Base-by-base conservation (phyloP, 1,140 invertebrate genomes). In the Aphaenogaster floridana region DNA sequence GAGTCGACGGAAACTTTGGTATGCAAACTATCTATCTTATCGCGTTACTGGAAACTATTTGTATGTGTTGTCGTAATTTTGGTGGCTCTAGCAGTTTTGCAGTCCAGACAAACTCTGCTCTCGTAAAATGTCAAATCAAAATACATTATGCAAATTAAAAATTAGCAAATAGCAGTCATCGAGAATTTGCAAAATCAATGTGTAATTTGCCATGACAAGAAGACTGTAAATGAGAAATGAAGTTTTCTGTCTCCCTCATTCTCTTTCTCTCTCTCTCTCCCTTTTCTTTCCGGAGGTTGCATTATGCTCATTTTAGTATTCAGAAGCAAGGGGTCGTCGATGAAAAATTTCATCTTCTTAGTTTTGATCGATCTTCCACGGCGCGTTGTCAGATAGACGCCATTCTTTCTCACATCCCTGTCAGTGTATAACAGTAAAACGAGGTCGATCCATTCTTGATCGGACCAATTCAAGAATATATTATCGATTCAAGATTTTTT, bases 331-430 rank as follows among this genome's bases (percentile, higher is more conserved):
- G 15, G 11, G n/a, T 36, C 54, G 52, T 59, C 80, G 64, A 86
- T 81, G 64, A 90, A 88, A 91, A 88, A 91, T 91, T 88, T 88
- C 69, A 88, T 83, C 81, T 85, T 54, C 86, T 86, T 66, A 88
- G 63, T 59, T 88, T 88, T 86, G 89, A 90, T 91, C 86, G 86
- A 88, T 90, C 59, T 74, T 69, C n/a, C 71, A 34, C 68, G 52
- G 39, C 69, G 28, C 77, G 81, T 90, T 80, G 48, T 88, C 89
- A 39, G 21, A 88, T 87, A 63, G 68, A 36, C 50, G 28, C 61
- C 52, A 88, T 88, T 90, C 89, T 85, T 80, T 64, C 52, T 71
- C 71, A 50, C 54, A 69, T 63, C 79, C 79, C 34, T 74, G 57
- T 79, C 79, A 63, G 79, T 77, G 85, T 74, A 86, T 79, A 68